Evolutionary conservation across 2,113 vertebrate species (phyloP).

Genomic region (Myanophis thanlyinensis): DNA sequence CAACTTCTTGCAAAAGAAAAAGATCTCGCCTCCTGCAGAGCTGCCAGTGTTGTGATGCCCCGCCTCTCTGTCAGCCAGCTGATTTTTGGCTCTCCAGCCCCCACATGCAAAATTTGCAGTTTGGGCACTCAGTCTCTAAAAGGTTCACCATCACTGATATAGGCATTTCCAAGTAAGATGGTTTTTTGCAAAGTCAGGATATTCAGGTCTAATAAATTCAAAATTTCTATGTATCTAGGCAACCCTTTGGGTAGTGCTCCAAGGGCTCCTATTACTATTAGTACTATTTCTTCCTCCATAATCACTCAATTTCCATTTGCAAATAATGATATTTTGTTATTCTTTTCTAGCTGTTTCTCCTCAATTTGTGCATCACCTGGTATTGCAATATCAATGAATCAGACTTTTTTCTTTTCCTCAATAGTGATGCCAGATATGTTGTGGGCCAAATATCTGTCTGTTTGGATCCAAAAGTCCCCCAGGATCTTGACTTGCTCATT

Average conservation of each 20-base stretch:
- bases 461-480: not conserved
- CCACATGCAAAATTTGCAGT: too few species aligned
- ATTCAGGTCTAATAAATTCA: not conserved
- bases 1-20: too few species aligned
- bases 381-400: not conserved
- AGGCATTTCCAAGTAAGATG: not conserved
- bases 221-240: not conserved
- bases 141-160: too few species aligned
- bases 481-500: not conserved
- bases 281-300: not conserved
- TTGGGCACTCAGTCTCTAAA: too few species aligned
- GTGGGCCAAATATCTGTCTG: not conserved
- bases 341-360: not conserved
- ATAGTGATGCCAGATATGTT: not conserved
- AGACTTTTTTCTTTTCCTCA: not conserved
- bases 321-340: not conserved
- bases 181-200: not conserved
- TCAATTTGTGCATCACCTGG: not conserved
- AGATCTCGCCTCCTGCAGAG: too few species aligned
- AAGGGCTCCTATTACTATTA: not conserved
- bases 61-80: too few species aligned
- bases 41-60: too few species aligned
- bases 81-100: too few species aligned
- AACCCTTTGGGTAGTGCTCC: not conserved
- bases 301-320: not conserved